Evolutionary conservation across 1,140 invertebrate species (phyloP).

Genomic region (Lycorma delicatula): DNA sequence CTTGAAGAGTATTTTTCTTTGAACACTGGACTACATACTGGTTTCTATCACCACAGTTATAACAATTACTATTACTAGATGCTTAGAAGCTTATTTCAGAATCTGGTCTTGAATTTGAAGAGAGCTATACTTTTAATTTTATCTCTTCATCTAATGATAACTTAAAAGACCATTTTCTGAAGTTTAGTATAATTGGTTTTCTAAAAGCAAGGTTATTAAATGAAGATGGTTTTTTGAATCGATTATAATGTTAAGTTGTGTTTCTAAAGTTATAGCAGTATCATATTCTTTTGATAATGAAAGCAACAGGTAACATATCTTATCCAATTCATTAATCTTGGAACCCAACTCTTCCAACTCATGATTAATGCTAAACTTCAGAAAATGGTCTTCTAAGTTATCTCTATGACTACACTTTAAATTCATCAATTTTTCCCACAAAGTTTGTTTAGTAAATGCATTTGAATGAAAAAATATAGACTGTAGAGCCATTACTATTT

Average conservation of each 20-base stretch:
- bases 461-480: neutral
- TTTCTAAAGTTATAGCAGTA: neutral
- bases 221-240: too few species aligned
- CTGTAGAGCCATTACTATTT: conserved; percentile 1
- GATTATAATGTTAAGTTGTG: neutral
- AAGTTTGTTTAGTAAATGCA: neutral
- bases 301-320: neutral
- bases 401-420: neutral
- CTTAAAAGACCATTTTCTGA: too few species aligned
- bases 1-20: neutral
- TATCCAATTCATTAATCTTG: neutral
- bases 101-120: neutral
- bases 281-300: neutral
- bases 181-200: too few species aligned
- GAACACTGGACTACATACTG: neutral
- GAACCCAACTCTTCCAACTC: conserved; percentile 2
- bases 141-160: neutral
- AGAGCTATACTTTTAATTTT: neutral
- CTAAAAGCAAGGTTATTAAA: too few species aligned
- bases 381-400: neutral
- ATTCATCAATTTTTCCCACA: neutral
- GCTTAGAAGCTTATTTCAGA: neutral
- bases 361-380: neutral
- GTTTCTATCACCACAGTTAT: neutral
- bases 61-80: neutral